Base-by-base conservation (phyloP, 2,113 vertebrate species). In the Struthio camelus region DNA sequence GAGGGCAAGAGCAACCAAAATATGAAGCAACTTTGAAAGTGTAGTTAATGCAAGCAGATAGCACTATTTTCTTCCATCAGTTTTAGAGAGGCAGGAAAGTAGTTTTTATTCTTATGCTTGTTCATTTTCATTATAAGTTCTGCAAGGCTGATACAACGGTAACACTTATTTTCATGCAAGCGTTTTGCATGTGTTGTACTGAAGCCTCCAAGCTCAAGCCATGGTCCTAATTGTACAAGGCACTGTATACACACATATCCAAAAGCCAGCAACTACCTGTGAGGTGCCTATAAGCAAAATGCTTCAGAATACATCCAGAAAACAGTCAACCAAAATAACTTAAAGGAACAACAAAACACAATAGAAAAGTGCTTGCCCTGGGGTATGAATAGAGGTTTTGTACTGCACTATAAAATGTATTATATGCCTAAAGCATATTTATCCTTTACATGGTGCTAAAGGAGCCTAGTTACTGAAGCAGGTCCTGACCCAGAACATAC, bases 341-440 rank as follows among this genome's bases (percentile, higher is more conserved):
- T 42, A 69, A 64, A 65, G 6, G 11, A 62, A 5, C 6, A 61
- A 36, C 28, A 46, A 40, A 79, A 20, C 2, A 8, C 7, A 25
- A 11, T 8, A 54, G 58, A 54, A 53, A 40, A 84, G 16, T 0
- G 4, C 7, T 17, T 38, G 8, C 4, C 38, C 59, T 1, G 9
- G 38, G 22, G 38, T 34, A 1, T 2, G 3, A 44, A 10, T 7
- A 44, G 48, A 34, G 48, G 40, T 71, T 66, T 13, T 16, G 6
- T 48, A 25, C 10, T 11, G 48, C 58, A 34, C 1, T 20, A 36
- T 34, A 27, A 23, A 23, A 7, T 3, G 4, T 2, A 5, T 44
- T 14, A 3, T 1, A 2, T 11, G 53, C 30, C 42, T 5, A 77
- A n/a, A 48, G 3, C 8, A 2, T 2, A 3, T 7, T 61, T 10